These are phyloP conservation scores for Eretmodus cyanostictus DNA, from an alignment of 2,113 vertebrate genomes.

Conservation along the genomic window DNA sequence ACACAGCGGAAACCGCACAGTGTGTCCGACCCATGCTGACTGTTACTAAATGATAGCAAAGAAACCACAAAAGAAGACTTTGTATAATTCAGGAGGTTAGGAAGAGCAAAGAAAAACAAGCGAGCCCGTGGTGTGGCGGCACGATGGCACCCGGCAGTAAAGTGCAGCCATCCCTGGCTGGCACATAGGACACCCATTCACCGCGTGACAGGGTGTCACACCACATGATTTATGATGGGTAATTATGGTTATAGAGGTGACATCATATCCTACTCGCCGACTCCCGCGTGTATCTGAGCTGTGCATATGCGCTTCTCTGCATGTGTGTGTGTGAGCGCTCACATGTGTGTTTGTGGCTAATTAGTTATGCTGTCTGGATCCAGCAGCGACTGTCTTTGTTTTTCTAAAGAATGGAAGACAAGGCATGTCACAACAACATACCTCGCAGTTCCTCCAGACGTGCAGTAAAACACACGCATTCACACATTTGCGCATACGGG, in stretches of 20 bases:
- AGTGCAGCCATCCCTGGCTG: slow-evolving; percentile 61
- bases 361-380: slow-evolving; percentile 75
- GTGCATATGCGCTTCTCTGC: slow-evolving; percentile 7
- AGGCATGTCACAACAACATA: slow-evolving; percentile 73
- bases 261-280: slow-evolving; percentile 65
- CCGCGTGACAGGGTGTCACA: slow-evolving; percentile 62
- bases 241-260: slow-evolving; percentile 75
- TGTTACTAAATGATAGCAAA: slow-evolving; percentile 20
- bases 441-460: slow-evolving; percentile 53
- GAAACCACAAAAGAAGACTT: slow-evolving; percentile 25
- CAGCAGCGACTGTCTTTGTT: slow-evolving; percentile 66
- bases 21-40: not conserved
- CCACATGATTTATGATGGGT: slow-evolving; percentile 75
- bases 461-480: slow-evolving; percentile 2
- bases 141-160: slow-evolving; percentile 40
- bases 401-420: slow-evolving; percentile 59
- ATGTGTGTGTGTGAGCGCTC: not conserved
- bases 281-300: slow-evolving; percentile 36
- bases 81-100: slow-evolving; percentile 11
- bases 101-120: not conserved
- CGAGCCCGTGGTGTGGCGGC: not conserved
- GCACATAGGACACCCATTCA: slow-evolving; percentile 65
- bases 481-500: not conserved
- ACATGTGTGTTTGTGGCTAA: slow-evolving; percentile 59
- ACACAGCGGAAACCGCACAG: not conserved